Evolutionary conservation across 1,140 invertebrate genomes (phyloP), one percentile per base, ranked within the genome.

Genomic region (Euura lappo): DNA sequence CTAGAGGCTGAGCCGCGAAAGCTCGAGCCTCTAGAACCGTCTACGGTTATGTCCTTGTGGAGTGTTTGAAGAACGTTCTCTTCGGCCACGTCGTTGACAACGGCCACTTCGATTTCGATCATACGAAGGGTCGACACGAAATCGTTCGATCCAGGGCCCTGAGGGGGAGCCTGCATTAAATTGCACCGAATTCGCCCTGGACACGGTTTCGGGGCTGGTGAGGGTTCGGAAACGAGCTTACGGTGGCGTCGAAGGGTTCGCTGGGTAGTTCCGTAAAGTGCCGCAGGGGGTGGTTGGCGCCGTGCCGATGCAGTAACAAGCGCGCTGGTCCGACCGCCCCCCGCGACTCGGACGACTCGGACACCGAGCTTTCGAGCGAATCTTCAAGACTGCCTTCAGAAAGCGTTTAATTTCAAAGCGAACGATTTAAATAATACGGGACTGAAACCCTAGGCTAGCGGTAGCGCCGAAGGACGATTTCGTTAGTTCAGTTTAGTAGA

Each of bases 221-320:
- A 64, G 75, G 74, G 73, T 72, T 75, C 74, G 76, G 76, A 72
- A 77, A 76, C 69, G 73, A 71, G 70, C 44, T 72, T 68, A 8
- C 64, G 70, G 65, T 72, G 72, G 73, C 78, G 79, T 76, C 78
- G 78, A 76, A 75, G 78, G 74, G 79, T 78, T 75, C 78, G 79
- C 75, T 78, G 82, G 80, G 72, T 85, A 84, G 83, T 87, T 84
- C 75, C 67, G 68, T 73, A 73, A 69, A 79, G 72, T 75, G 81
- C 83, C 84, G 83, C 81, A 83, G 79, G 81, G 84, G 83, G 83
- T 80, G 72, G 80, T 81, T 82, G 84, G 83, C 85, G 85, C 84
- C 84, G 79, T 80, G 79, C 81, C 51, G 83, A 80, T 87, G 85
- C 84, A 84, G 84, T 82, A 86, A 81, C 81, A 79, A 83, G 79